Evolutionary conservation across 2,113 vertebrate species (phyloP), one percentile per base, ranked within the genome.

Genomic region (Manacus vitellinus): DNA sequence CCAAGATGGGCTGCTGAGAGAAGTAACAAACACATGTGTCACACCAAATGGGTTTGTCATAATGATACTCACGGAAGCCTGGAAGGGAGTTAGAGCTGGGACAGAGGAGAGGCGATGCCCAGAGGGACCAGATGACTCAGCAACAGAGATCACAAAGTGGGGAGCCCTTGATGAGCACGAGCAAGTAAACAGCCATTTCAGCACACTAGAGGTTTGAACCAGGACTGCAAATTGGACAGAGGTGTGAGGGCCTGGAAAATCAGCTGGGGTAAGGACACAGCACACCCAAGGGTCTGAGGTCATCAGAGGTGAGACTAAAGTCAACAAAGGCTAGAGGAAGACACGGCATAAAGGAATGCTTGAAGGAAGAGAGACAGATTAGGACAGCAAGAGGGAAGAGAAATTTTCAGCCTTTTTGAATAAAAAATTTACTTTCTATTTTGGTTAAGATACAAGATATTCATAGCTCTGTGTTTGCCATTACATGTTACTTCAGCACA

Each of bases 141-240:
- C 65, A 91, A 28, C 33, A 44, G 76, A 95, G 89, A 97, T 91
- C 58, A 94, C 89, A 96, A 77, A 77, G 73, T 75, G 52, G 71
- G 73, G 44, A 94, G 49, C n/a, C 44, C 52, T 94, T 59, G 73
- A 91, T 87, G 68, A 56, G 66, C 37, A 37, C 35, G 15, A 9
- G 13, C 35, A 91, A 63, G 66, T 87, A 95, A 95, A 95, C 70
- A 95, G 80, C 39, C 72, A 74, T 89, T 92, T 77, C 77, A 92
- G 87, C 62, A 71, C 47, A 43, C 14, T 2, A 25, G 70, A 87
- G 44, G 58, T 81, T 89, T 86, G 61, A 94, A 89, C 47, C 43
- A 79, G 17, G 52, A 31, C 47, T 87, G 73, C 27, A 85, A 84
- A 88, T 37, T 59, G 51, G 9, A 66, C 59, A 31, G 63, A 87